Base-by-base conservation (phyloP, 2,888 invertebrate genomes). In the Parnassius apollo region DNA sequence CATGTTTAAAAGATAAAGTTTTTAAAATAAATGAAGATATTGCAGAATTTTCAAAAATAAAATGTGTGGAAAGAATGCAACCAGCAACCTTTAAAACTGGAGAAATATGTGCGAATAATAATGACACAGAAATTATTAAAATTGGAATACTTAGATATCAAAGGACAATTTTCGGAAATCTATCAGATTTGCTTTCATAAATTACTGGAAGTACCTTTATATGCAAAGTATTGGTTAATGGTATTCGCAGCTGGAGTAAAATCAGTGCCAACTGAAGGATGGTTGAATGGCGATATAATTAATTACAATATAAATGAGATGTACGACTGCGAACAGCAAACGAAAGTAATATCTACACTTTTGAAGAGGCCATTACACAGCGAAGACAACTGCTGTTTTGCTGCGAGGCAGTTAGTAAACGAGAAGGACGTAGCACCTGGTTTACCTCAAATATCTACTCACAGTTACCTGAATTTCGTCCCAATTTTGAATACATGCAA, bases 401-500 rank as follows among this genome's bases (percentile, higher is more conserved):
- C 64, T 2, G 75, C 70, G 58, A 73, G 78, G 48, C 83, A 81
- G 54, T 66, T 86, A 9, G 77, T 87, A 0, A 81, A 66, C 65
- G 66, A 81, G 2, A 71, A 62, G 42, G 81, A 85, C 59, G 72
- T 86, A 12, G 57, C 66, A 8, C 78, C 78, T 2, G 85, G 83
- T 0, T 46, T 56, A 22, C 67, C 80, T 0, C 78, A 80, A 63
- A 62, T 66, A 9, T 69, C 80, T 0, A 77, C 81, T 0, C 80
- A 71, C 57, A 74, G 71, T 22, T 72, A 79, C 64, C 66, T 82
- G 13, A 87, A 86, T 61, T 71, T 81, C 12, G 69, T 80, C 1
- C 84, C 86, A 9, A 80, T 81, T 13, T 87, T 86, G 86, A 80
- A 81, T 59, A 71, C 77, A 3, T 83, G 81, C 59, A 72, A 75